Evolutionary conservation across 2,888 invertebrate genomes (phyloP).

Genomic region (Chirona hameri): DNA sequence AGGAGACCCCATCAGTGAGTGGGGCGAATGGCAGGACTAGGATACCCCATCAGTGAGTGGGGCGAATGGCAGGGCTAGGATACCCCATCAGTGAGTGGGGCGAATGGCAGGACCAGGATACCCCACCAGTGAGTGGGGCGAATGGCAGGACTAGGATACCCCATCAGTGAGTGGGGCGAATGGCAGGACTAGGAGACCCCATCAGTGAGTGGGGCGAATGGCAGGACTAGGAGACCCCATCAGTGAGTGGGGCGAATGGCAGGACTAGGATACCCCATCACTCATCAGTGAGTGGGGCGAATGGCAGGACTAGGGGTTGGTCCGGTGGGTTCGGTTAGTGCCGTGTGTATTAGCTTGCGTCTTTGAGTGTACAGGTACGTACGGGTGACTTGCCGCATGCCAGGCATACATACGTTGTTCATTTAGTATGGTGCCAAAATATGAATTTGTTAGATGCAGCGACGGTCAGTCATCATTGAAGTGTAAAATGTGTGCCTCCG

Average conservation of each 20-base stretch:
- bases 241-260: conserved; percentile 56
- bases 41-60: too few species aligned
- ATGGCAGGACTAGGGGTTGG: too few species aligned
- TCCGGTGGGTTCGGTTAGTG: too few species aligned
- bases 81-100: conserved; percentile 78
- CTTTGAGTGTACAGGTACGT: too few species aligned
- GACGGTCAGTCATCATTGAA: too few species aligned
- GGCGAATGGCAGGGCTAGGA: too few species aligned
- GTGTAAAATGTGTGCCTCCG: too few species aligned
- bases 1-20: conserved; percentile 87
- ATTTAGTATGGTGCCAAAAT: too few species aligned
- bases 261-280: conserved; percentile 82
- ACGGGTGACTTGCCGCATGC: too few species aligned
- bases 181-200: conserved; percentile 71
- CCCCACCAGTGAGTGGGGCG: conserved; percentile 71
- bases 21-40: background rate
- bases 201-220: conserved; percentile 62
- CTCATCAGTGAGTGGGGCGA: conserved; percentile 59
- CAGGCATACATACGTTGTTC: too few species aligned
- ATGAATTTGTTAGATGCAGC: too few species aligned
- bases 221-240: conserved; percentile 79
- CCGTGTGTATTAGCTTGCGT: too few species aligned
- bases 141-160: conserved; percentile 66
- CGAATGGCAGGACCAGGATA: conserved; percentile 57
- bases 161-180: conserved; percentile 66